phyloP scores from a whole-genome alignment of 2,888 invertebrate genomes.

The Tinea trinotella region DNA sequence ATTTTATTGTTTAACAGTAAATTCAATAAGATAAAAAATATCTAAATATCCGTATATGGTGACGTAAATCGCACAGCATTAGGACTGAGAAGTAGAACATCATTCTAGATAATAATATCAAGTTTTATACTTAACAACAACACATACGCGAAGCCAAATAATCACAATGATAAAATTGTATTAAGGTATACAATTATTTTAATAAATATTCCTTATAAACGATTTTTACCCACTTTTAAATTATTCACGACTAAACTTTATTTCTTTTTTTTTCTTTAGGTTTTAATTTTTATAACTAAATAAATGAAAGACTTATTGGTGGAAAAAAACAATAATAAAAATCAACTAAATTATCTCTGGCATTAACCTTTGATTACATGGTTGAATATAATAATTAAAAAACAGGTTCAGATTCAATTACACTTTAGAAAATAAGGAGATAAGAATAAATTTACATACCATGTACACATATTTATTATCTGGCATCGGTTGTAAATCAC shows the following conservation, averaged over 20 bases:
- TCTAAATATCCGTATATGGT: neutral
- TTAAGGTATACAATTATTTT: neutral
- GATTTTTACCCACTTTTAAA: neutral
- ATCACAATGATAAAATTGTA: neutral
- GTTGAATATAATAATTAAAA: too few relatives aligned
- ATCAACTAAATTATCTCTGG: too few relatives aligned
- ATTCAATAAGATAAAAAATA: neutral
- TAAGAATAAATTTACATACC: too few relatives aligned
- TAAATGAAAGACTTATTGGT: too few relatives aligned
- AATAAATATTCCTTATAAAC: neutral
- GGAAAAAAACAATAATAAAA: too few relatives aligned
- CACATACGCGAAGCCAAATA: neutral
- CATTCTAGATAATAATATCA: neutral
- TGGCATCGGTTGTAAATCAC: constrained; percentile 27
- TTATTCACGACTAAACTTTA: too few relatives aligned
- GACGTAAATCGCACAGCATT: neutral
- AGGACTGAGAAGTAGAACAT: neutral
- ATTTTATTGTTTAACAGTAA: too few relatives aligned
- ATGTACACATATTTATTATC: constrained; percentile 17
- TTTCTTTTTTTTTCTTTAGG: too few relatives aligned
- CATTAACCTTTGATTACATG: too few relatives aligned
- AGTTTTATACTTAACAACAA: neutral
- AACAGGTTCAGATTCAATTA: too few relatives aligned
- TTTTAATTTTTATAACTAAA: too few relatives aligned
- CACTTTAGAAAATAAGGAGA: too few relatives aligned